Evolutionary conservation across 2,888 invertebrate genomes (phyloP).

Genomic region (Phytoseiulus persimilis): DNA sequence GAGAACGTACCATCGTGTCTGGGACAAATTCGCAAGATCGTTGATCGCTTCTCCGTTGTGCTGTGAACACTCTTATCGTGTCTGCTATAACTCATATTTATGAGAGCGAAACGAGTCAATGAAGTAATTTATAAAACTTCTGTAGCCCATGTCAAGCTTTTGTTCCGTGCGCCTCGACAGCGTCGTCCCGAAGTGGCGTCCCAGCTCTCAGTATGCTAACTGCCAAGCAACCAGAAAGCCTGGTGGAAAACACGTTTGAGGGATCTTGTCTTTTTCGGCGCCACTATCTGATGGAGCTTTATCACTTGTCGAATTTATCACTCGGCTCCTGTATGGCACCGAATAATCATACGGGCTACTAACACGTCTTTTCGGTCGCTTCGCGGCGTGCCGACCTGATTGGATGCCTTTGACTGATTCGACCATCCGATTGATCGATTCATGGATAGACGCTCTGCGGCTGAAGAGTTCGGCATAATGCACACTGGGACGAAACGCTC

Average conservation of each 20-base stretch:
- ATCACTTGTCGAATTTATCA: neutral
- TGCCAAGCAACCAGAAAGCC: neutral
- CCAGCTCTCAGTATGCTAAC: neutral
- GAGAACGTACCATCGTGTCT: neutral
- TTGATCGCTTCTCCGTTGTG: neutral
- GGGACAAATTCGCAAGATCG: neutral
- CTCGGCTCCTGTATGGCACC: neutral
- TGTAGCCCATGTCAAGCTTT: neutral
- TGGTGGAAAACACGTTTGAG: neutral
- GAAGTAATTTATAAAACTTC: neutral
- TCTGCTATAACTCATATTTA: neutral
- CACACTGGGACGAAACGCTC: neutral
- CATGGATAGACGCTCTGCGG: neutral
- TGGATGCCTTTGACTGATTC: neutral
- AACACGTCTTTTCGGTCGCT: neutral
- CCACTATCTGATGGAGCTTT: neutral
- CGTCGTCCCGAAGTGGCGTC: neutral
- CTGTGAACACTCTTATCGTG: neutral
- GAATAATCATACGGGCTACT: neutral
- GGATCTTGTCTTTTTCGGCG: neutral
- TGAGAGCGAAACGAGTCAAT: neutral
- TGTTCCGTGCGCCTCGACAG: neutral
- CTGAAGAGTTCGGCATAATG: neutral
- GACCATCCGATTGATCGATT: neutral
- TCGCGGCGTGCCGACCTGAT: neutral